phyloP scores from a whole-genome alignment of 2,113 vertebrate genomes.

The Motacilla tschutschensis region DNA sequence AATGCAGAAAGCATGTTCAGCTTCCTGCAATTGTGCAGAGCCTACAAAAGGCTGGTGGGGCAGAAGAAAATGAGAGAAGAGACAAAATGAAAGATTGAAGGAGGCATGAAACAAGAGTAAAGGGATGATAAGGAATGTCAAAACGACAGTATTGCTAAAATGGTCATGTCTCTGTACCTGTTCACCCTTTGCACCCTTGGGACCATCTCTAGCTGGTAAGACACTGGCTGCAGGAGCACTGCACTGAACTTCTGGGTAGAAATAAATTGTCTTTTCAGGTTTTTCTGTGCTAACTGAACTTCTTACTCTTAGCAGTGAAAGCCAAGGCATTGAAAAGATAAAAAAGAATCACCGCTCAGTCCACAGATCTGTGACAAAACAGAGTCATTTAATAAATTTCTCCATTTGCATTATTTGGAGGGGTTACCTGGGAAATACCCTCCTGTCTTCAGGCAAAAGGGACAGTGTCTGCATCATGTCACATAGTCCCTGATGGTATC shows the following conservation, averaged over 20 bases:
- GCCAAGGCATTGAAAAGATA: not conserved
- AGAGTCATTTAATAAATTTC: not conserved
- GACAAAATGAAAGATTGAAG: not conserved
- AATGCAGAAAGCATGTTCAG: not conserved
- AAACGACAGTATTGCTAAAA: not conserved
- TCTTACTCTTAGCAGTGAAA: not conserved
- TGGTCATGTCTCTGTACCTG: not conserved
- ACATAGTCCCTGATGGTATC: not conserved
- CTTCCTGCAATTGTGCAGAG: not conserved
- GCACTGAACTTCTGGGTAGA: not conserved
- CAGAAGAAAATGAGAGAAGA: not conserved
- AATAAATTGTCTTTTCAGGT: not conserved
- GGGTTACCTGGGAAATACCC: not conserved
- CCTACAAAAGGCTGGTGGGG: not conserved
- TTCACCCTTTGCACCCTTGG: slow-evolving; percentile 5
- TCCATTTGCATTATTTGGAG: not conserved
- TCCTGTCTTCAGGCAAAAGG: not conserved
- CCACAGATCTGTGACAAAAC: not conserved
- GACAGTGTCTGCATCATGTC: not conserved
- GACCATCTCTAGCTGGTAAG: not conserved
- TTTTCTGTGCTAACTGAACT: not conserved
- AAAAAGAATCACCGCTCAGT: not conserved
- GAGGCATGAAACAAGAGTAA: not conserved
- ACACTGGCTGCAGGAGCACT: not conserved
- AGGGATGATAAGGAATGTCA: not conserved